These are phyloP conservation scores for Dicerorhinus sumatrensis DNA, from an alignment of 2,113 vertebrate genomes.

Conservation along the genomic window DNA sequence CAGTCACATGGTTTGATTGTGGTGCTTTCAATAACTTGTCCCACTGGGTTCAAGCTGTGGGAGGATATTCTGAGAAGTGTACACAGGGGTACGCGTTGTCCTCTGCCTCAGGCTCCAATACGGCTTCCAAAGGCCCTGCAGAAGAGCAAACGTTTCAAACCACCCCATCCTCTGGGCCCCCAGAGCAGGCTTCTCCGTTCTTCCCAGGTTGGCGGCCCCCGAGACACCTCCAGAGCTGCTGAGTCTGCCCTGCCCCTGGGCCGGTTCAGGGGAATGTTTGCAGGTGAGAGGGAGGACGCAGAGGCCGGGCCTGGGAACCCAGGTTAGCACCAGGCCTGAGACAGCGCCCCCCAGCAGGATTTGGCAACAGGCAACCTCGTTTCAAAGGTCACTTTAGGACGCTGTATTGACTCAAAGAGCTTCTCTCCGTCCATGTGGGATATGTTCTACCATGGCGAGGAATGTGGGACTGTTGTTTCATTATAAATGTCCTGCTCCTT, in stretches of 20 bases:
- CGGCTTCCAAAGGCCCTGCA: accelerated
- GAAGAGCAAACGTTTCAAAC: background rate
- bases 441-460: background rate
- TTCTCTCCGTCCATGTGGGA: background rate
- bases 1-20: accelerated
- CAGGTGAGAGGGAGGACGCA: background rate
- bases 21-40: background rate
- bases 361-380: background rate
- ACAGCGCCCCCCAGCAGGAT: background rate
- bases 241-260: too few relatives aligned
- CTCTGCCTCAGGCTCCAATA: background rate
- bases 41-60: background rate
- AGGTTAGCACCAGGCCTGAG: background rate
- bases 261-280: too few relatives aligned
- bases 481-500: background rate
- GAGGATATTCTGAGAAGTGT: background rate
- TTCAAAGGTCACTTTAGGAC: background rate
- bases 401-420: background rate
- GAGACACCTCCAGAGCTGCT: background rate
- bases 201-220: background rate
- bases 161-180: background rate
- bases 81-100: accelerated
- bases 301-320: background rate
- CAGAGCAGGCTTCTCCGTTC: background rate
- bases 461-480: accelerated